phyloP scores from a whole-genome alignment of 2,888 invertebrate species.

The Drosophila eohydei region DNA sequence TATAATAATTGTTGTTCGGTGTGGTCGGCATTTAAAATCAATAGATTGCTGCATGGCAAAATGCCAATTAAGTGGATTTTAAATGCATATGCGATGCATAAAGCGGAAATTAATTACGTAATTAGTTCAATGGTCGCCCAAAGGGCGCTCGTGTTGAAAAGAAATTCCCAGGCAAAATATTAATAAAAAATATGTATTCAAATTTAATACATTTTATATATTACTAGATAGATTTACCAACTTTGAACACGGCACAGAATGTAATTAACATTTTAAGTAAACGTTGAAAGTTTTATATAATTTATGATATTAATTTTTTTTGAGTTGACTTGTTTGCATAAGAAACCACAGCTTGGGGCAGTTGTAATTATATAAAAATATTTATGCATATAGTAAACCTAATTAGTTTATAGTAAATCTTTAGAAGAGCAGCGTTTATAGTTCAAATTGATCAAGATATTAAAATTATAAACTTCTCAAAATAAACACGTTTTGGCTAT shows the following conservation, averaged over 20 bases:
- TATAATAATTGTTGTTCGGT: slow-evolving; percentile 51
- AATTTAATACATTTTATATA: neutral
- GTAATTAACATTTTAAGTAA: slow-evolving; percentile 1
- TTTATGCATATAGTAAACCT: too few species aligned
- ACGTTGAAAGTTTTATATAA: neutral
- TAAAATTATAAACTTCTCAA: too few species aligned
- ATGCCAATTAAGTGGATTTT: slow-evolving; percentile 58
- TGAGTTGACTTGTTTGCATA: neutral
- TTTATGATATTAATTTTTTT: neutral
- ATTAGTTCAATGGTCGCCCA: slow-evolving; percentile 30
- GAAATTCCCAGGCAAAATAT: neutral
- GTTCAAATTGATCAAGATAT: too few species aligned
- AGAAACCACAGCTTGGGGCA: neutral
- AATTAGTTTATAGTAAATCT: too few species aligned
- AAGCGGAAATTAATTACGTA: slow-evolving; percentile 54
- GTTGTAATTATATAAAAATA: too few species aligned
- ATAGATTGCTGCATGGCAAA: slow-evolving; percentile 54
- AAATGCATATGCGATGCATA: slow-evolving; percentile 42
- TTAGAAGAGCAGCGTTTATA: too few species aligned
- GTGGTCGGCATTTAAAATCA: slow-evolving; percentile 52
- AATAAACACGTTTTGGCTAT: too few species aligned
- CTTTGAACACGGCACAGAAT: too few species aligned
- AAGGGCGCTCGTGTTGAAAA: neutral
- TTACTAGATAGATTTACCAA: neutral
- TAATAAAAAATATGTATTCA: neutral